Percentiles rank a stretch among this genome's conserved stretches.
phyloP scores from a whole-genome alignment of 2,888 invertebrate species.

The Gymnosoma rotundatum region DNA sequence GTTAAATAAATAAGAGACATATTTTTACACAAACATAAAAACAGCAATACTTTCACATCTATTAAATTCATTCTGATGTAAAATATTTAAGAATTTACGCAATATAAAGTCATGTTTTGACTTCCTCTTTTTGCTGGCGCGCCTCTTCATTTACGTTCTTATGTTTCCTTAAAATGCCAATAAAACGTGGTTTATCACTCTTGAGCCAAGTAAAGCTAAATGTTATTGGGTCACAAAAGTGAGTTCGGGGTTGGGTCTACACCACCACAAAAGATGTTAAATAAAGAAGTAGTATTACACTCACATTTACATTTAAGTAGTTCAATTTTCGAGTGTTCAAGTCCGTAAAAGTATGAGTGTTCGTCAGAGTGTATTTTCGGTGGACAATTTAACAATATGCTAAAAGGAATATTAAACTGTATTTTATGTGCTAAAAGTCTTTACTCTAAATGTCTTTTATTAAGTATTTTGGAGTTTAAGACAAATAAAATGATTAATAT shows the following conservation, averaged over 20 bases:
- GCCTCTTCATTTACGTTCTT: slow-evolving; percentile 9
- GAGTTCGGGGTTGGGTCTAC: background rate
- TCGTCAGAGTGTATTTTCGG: background rate
- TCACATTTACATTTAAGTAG: background rate
- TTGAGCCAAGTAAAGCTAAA: slow-evolving; percentile 53
- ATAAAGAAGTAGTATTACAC: background rate
- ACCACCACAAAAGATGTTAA: background rate
- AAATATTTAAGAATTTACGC: slow-evolving; percentile 35
- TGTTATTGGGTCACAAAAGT: slow-evolving; percentile 21
- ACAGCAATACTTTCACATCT: background rate
- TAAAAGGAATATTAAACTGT: slow-evolving; percentile 60
- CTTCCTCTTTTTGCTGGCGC: background rate
- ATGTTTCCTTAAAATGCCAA: slow-evolving; percentile 39
- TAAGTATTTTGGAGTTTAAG: slow-evolving; percentile 79
- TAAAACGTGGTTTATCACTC: slow-evolving; percentile 61
- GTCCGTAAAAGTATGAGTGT: background rate
- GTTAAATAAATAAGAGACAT: slow-evolving; percentile 42
- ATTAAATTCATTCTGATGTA: slow-evolving; percentile 27
- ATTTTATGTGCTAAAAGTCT: slow-evolving; percentile 47
- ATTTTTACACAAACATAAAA: slow-evolving; percentile 15
- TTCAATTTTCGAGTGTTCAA: background rate
- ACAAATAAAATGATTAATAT: slow-evolving; percentile 82
- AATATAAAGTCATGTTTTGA: background rate
- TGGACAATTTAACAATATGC: slow-evolving; percentile 63
- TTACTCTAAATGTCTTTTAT: slow-evolving; percentile 37